Percentiles rank a stretch among this genome's conserved stretches.
phyloP scores from a whole-genome alignment of 2,113 vertebrate genomes.

The Mystacornis crossleyi region DNA sequence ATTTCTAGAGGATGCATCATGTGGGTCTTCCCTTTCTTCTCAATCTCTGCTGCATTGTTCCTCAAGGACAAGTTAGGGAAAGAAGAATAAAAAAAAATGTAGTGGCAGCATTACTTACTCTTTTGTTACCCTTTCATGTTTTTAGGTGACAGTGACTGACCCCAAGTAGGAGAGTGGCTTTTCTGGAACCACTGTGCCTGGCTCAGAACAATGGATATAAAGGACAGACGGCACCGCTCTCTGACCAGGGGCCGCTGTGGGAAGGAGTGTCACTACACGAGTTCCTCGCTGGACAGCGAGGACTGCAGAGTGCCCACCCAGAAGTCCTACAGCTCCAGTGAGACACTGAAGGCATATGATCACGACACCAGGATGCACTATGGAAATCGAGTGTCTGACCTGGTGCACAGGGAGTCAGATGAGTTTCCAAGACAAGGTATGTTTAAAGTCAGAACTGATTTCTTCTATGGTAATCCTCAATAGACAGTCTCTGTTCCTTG shows the following conservation, averaged over 20 bases:
- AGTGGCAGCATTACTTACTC: background rate
- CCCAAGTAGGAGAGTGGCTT: background rate
- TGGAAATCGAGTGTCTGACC: slow-evolving; percentile 88
- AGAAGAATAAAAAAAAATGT: background rate
- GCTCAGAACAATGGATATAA: slow-evolving; percentile 85
- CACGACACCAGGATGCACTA: slow-evolving; percentile 94
- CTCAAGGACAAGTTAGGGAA: background rate
- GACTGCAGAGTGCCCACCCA: slow-evolving; percentile 95
- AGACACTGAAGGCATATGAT: slow-evolving; percentile 95
- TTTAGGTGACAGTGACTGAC: slow-evolving; percentile 61
- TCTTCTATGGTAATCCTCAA: accelerated
- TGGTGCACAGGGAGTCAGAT: slow-evolving; percentile 93
- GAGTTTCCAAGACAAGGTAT: slow-evolving; percentile 95
- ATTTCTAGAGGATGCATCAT: background rate
- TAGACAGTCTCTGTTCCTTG: background rate
- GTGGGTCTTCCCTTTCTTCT: background rate
- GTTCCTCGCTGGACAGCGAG: slow-evolving; percentile 89
- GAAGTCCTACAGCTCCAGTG: slow-evolving; percentile 97
- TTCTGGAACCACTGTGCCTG: background rate
- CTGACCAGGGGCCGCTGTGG: slow-evolving; percentile 87
- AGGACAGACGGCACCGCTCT: slow-evolving; percentile 91
- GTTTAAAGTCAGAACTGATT: background rate
- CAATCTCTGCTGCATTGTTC: accelerated
- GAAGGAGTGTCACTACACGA: slow-evolving; percentile 91
- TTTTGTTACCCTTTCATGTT: background rate